Evolutionary conservation across 2,888 invertebrate species (phyloP), one percentile per base, ranked within the genome.

Genomic region (Ferdinandea cuprea): DNA sequence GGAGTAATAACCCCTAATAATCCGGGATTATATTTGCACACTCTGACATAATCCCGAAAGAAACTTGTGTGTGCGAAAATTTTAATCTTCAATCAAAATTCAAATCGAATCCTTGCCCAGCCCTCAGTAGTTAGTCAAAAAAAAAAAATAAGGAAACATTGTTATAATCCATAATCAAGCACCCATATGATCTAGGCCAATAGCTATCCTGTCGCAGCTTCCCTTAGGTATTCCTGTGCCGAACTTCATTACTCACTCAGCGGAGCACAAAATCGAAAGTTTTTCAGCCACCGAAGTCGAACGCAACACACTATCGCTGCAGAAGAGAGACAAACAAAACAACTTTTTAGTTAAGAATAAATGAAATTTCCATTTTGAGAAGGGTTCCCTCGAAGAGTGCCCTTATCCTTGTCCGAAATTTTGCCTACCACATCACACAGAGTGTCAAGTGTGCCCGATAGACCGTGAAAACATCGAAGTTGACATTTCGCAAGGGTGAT

Each of bases 401-500:
- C 81, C 77, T 71, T 71, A 44, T 76, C 80, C 37, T n/a, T n/a
- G n/a, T n/a, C n/a, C n/a, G n/a, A 59, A 61, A 66, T 81, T 81
- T 81, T 81, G 81, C 81, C 59, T 65, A 65, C 58, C 69, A 42
- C 61, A 80, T 25, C 15, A 74, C 4, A 63, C 81, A 77, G 65
- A 83, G 78, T 83, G 83, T 79, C 83, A 83, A 83, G 73, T 84
- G 58, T 50, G 48, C 66, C 73, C 84, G 73, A 84, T 84, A 69
- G 84, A 79, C 73, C 73, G 79, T 79, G 73, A 73, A 84, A 84
- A 79, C 79, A 84, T 84, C 58, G 73, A 84, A 73, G 63, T 84
- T 79, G 79, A 84, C 84, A 84, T 79, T 65, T 84, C 48, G 68
- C 56, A 66, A 72, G 77, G 83, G 83, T 68, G 65, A 61, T 50